These are phyloP conservation scores for Platorchestia sp. DNA, from an alignment of 1,140 invertebrate species.

Conservation along the genomic window DNA sequence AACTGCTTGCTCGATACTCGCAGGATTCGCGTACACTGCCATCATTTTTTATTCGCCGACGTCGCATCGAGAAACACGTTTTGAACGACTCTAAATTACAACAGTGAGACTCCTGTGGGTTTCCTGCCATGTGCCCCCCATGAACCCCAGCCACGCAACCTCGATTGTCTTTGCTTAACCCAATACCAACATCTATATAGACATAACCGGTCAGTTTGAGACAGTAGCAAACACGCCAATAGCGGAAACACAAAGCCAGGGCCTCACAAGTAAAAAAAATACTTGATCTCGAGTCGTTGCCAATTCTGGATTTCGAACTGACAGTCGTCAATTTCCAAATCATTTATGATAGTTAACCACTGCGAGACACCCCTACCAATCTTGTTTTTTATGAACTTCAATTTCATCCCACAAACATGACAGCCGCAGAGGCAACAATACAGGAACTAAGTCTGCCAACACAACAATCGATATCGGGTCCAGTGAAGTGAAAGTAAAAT, in stretches of 20 bases:
- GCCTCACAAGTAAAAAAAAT: neutral
- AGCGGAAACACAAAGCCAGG: neutral
- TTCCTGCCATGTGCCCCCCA: neutral
- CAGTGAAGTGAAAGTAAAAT: neutral
- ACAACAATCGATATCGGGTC: neutral
- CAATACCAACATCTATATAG: too few relatives aligned
- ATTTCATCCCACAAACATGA: neutral
- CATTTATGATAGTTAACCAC: neutral
- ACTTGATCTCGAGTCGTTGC: neutral
- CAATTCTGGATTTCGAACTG: neutral
- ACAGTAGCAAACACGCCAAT: neutral
- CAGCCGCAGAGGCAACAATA: neutral
- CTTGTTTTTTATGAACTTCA: neutral
- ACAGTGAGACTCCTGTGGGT: neutral
- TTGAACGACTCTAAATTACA: neutral
- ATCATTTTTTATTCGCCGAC: neutral
- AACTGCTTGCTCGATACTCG: neutral
- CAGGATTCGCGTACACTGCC: neutral
- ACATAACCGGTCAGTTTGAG: neutral
- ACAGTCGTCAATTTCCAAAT: neutral
- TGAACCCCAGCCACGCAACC: neutral
- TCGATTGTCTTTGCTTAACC: neutral
- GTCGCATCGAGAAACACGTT: neutral
- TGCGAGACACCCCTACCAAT: neutral
- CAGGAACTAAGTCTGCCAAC: neutral